phyloP scores from a whole-genome alignment of 1,140 invertebrate species.

The Phthorimaea operculella region DNA sequence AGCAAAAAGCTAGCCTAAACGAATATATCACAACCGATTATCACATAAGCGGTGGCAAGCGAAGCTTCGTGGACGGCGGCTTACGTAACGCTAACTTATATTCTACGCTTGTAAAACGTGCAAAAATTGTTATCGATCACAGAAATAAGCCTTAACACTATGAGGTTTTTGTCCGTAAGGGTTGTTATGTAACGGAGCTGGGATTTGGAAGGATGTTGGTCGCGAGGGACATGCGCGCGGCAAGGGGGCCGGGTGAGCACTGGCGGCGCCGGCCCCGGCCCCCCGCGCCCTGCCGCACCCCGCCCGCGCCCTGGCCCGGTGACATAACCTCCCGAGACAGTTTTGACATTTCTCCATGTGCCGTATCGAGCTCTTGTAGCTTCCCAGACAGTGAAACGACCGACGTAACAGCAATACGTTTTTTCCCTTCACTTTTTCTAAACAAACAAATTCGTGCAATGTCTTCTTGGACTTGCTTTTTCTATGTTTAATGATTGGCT shows the following conservation, averaged over 20 bases:
- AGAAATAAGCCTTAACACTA: conserved; percentile 64
- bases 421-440: too few relatives aligned
- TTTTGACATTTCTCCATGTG: conserved; percentile 1
- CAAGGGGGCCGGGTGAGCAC: conserved; percentile 59
- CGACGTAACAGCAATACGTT: too few relatives aligned
- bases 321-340: conserved; percentile 12
- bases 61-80: conserved; percentile 64
- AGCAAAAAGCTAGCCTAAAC: conserved; percentile 60
- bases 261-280: conserved; percentile 32
- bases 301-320: conserved; percentile 16
- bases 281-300: conserved; percentile 21
- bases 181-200: conserved; percentile 59
- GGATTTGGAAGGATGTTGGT: conserved; percentile 30
- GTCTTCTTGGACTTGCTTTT: too few relatives aligned
- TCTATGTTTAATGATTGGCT: too few relatives aligned
- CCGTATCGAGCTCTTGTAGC: background rate
- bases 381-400: too few relatives aligned
- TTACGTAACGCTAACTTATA: conserved; percentile 60
- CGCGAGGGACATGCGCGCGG: conserved; percentile 54
- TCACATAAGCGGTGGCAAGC: conserved; percentile 65
- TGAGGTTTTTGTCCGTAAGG: conserved; percentile 38
- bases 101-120: conserved; percentile 55
- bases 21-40: conserved; percentile 66
- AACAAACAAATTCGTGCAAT: too few relatives aligned
- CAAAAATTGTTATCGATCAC: conserved; percentile 59